Conservation (phyloP, 2,888 invertebrate genomes). For the Cheiracanthium punctorium region DNA sequence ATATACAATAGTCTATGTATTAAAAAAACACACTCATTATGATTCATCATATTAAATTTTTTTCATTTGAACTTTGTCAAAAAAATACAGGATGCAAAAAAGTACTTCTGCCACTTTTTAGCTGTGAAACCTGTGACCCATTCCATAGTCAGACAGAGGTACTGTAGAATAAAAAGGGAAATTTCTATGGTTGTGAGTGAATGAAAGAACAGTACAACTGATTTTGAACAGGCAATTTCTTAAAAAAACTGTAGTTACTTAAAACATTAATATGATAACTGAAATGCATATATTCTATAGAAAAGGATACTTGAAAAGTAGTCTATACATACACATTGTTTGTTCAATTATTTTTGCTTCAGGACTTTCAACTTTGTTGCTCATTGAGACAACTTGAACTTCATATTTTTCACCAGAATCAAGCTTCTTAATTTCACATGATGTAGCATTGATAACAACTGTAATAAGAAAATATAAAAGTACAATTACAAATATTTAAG, state of each 20-base stretch:
- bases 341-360: slow-evolving; percentile 87
- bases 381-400: slow-evolving; percentile 89
- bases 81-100: too few species aligned
- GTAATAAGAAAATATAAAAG: too few species aligned
- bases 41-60: too few species aligned
- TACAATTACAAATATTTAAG: too few species aligned
- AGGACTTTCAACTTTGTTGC: slow-evolving; percentile 87
- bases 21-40: too few species aligned
- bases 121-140: too few species aligned
- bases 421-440: slow-evolving; percentile 87
- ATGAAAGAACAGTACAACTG: neutral
- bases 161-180: too few species aligned
- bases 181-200: neutral
- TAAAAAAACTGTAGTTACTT: neutral
- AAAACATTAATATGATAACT: neutral
- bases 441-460: slow-evolving; percentile 80
- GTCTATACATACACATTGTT: slow-evolving; percentile 84
- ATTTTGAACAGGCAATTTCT: neutral
- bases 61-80: too few species aligned
- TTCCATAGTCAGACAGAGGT: too few species aligned
- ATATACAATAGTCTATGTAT: too few species aligned
- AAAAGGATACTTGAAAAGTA: too few species aligned
- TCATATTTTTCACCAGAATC: slow-evolving; percentile 90
- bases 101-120: too few species aligned
- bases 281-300: neutral